Conservation (phyloP, 2,888 invertebrate genomes). For the Antheraea assamensis region DNA sequence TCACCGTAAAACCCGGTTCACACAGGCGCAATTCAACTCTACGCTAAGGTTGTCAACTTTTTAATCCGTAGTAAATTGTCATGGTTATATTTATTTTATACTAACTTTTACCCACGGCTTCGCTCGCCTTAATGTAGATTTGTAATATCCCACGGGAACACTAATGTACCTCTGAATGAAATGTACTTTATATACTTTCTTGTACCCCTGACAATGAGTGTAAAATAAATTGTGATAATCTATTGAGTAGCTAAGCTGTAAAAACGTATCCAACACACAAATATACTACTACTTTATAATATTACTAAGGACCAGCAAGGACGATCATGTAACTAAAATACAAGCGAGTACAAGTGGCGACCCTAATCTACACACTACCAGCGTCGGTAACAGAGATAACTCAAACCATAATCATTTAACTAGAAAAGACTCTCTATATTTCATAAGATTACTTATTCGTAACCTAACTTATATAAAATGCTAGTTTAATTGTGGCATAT, state of each 20-base stretch:
- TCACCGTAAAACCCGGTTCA: constrained; percentile 69
- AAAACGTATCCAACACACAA: no score
- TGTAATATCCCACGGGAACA: no score
- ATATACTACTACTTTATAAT: no score
- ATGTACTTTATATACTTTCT: no score
- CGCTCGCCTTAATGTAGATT: no score
- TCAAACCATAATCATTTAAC: neutral
- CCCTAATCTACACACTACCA: neutral
- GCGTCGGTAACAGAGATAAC: neutral
- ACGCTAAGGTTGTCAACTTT: neutral
- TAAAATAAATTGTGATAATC: no score
- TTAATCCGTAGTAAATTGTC: neutral
- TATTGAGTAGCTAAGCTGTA: no score
- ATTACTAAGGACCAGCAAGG: no score
- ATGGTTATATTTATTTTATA: neutral
- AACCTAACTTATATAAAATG: neutral
- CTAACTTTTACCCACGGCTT: no score
- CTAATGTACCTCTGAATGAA: no score
- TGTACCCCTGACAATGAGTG: no score
- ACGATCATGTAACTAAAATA: neutral
- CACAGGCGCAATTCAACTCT: constrained; percentile 47
- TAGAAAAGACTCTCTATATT: neutral
- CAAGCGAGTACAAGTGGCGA: neutral
- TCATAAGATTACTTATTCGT: neutral
- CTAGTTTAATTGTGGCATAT: neutral